These are phyloP conservation scores for Drosophila nigromelanica DNA, from an alignment of 1,140 invertebrate species.

Conservation along the genomic window DNA sequence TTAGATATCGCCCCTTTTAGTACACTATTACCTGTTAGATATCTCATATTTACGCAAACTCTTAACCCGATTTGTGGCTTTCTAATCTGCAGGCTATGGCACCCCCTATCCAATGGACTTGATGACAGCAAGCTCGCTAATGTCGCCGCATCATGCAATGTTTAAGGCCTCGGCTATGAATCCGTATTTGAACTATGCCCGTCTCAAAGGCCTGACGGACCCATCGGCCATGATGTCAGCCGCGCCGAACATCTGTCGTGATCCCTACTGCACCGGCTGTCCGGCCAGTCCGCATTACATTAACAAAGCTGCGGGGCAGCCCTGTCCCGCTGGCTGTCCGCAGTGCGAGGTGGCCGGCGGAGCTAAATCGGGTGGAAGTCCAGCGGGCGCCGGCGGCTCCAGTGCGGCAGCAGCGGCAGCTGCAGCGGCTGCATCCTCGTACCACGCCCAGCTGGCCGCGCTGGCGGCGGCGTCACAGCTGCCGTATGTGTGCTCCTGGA, in stretches of 20 bases:
- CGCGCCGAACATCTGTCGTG: conserved; percentile 91
- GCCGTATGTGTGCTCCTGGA: conserved; percentile 96
- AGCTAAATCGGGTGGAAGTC: conserved; percentile 8
- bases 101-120: conserved; percentile 88
- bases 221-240: conserved; percentile 81
- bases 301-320: conserved; percentile 85
- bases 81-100: conserved; percentile 72
- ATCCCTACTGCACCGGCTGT: conserved; percentile 96
- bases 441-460: conserved; percentile 90
- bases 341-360: conserved; percentile 88
- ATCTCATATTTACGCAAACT: too few species aligned
- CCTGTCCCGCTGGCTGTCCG: conserved; percentile 93
- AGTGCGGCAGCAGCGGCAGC: conserved; percentile 68
- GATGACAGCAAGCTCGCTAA: conserved; percentile 88
- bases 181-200: conserved; percentile 89
- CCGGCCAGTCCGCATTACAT: conserved; percentile 92
- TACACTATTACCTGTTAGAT: too few species aligned
- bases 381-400: conserved; percentile 24
- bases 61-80: background rate
- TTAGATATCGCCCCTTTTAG: too few species aligned
- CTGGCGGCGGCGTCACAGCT: conserved; percentile 89
- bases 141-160: conserved; percentile 89
- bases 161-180: conserved; percentile 87
- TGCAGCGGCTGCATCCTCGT: conserved; percentile 87
- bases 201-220: conserved; percentile 87